Percentiles rank a stretch among this genome's conserved stretches.
These are phyloP conservation scores for Parasteatoda lunata DNA, from an alignment of 2,888 invertebrate genomes.

Conservation along the genomic window DNA sequence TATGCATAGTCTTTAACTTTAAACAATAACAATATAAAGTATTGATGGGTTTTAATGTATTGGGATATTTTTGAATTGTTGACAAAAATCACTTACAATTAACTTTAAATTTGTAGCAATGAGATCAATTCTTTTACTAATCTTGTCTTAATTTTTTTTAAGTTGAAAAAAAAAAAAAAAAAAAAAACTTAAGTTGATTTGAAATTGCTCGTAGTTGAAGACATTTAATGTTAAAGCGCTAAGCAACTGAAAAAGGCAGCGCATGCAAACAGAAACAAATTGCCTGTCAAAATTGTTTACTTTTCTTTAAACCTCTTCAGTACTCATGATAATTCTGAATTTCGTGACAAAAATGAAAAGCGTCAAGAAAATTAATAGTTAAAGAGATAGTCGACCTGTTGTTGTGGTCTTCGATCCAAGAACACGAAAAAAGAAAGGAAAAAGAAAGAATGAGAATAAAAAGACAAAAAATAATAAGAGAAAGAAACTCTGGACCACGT, in stretches of 20 bases:
- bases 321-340: background rate
- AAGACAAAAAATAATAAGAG: background rate
- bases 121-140: too few relatives aligned
- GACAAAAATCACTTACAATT: too few relatives aligned
- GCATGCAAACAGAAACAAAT: background rate
- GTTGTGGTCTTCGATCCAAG: conserved; percentile 38
- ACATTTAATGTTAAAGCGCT: too few relatives aligned
- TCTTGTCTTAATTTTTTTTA: too few relatives aligned
- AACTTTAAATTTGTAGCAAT: too few relatives aligned
- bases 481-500: conserved; percentile 48
- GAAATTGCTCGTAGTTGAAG: too few relatives aligned
- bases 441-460: background rate
- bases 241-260: background rate
- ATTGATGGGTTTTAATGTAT: too few relatives aligned
- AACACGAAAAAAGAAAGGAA: background rate
- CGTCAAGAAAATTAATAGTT: conserved; percentile 35
- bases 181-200: too few relatives aligned
- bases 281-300: background rate
- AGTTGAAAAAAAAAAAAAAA: too few relatives aligned
- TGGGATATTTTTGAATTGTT: too few relatives aligned
- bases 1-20: too few relatives aligned
- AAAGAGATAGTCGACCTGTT: conserved; percentile 36
- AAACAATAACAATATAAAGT: too few relatives aligned
- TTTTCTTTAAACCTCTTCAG: background rate
- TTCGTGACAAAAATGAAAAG: conserved; percentile 29